phyloP scores from a whole-genome alignment of 1,140 invertebrate genomes.

The Bradysia coprophila region DNA sequence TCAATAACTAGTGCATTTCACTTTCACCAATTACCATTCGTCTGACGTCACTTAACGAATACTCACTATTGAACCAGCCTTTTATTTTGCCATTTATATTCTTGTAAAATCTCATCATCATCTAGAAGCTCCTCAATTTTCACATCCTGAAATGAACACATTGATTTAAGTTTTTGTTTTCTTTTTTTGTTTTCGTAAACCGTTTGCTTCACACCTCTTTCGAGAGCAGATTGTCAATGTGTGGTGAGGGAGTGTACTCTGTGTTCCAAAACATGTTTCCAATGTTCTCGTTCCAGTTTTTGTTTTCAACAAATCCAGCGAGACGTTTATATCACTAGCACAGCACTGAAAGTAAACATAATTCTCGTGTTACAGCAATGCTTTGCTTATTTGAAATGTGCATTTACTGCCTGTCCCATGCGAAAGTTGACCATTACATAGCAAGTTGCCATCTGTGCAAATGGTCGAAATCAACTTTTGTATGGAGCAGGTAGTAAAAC shows the following conservation, averaged over 20 bases:
- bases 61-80: conserved; percentile 86
- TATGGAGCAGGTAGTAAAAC: no score
- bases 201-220: no score
- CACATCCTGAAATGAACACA: conserved; percentile 53
- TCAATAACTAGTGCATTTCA: no score
- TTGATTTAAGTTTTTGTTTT: conserved; percentile 3
- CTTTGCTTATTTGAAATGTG: no score
- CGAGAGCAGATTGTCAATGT: conserved; percentile 53
- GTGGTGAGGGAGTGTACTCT: conserved; percentile 46
- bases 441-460: no score
- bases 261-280: conserved; percentile 67
- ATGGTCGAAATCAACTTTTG: no score
- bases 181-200: conserved; percentile 18
- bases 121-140: conserved; percentile 79
- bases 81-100: conserved; percentile 86
- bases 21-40: no score
- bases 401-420: no score
- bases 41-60: no score
- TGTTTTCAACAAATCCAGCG: neutral
- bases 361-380: no score
- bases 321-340: conserved; percentile 1
- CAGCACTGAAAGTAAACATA: conserved; percentile 9
- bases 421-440: no score
- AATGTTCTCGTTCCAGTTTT: neutral
- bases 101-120: conserved; percentile 86